Evolutionary conservation across 2,113 vertebrate genomes (phyloP).

Genomic region (Pachypanchax playfairii): DNA sequence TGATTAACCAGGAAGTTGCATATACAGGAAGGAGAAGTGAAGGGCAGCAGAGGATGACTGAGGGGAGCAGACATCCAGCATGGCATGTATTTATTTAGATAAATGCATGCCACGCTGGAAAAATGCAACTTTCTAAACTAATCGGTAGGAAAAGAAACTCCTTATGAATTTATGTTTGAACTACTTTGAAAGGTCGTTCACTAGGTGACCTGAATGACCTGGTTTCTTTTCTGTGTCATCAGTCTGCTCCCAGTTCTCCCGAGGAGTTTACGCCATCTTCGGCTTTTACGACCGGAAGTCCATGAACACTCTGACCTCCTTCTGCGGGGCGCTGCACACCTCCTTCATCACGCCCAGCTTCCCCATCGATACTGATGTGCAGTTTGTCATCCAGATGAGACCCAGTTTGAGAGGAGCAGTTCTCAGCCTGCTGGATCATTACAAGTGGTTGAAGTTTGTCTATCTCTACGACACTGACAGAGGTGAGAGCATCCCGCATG

Average conservation of each 20-base stretch:
- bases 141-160: no score
- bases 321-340: conserved; percentile 96
- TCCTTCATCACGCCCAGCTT: conserved; percentile 98
- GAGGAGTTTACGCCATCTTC: conserved; percentile 97
- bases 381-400: conserved; percentile 98
- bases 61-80: conserved; percentile 46
- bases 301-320: conserved; percentile 97
- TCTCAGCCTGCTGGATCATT: conserved; percentile 89
- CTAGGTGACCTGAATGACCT: neutral
- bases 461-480: conserved; percentile 98
- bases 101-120: no score
- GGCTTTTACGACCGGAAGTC: conserved; percentile 99
- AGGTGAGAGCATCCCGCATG: conserved; percentile 80
- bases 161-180: neutral
- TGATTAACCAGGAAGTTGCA: conserved; percentile 69
- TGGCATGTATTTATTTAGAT: conserved; percentile 51
- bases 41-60: conserved; percentile 57
- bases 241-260: conserved; percentile 99
- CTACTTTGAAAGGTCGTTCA: neutral
- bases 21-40: conserved; percentile 73
- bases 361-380: conserved; percentile 92
- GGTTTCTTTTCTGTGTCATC: conserved; percentile 44
- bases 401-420: conserved; percentile 89
- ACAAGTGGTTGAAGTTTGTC: conserved; percentile 97
- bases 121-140: no score